Evolutionary conservation across 23 tunicate species (phyloP), one percentile per base, ranked within the genome.

Genomic region (Phallusia fumigata): DNA sequence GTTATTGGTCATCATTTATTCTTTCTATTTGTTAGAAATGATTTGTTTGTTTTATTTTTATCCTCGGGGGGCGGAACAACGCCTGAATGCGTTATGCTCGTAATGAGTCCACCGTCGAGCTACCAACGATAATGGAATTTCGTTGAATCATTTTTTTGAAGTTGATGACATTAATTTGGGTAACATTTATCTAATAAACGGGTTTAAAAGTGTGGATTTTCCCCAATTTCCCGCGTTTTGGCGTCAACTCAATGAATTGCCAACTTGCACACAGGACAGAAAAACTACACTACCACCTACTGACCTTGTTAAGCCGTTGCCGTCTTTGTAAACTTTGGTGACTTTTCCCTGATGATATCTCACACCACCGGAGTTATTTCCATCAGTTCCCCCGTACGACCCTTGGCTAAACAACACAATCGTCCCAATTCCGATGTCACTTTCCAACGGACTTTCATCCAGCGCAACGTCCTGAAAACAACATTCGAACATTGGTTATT

Each of bases 341-440:
- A 93, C 78, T 69, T 83, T 88, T 77, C 93, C 98, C 78, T 93
- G 98, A 75, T 93, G 98, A 74, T 88, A 93, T 78, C 98, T 75
- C 18, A 31, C 78, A 10, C 98, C 98, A 18, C 93, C 98, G 24
- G 87, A 76, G 77, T 93, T 93, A 74, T 93, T 93, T 0, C 93
- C 93, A 22, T 82, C 90, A 6, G 98, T 93, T 34, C 77, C 98
- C 19, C 87, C 89, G 65, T 93, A 93, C 3, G 36, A 18, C 19
- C 98, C 98, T 85, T 93, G 98, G 0, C 80, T 65, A 40, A 93
- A 93, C 15, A 93, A 32, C 10, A 93, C 93, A 22, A 88, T 69
- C 47, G 93, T 76, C 31, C 98, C 98, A 0, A 88, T 82, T 18
- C 93, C 98, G 19, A 93, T 84, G 19, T 88, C 83, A 32, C 64